These are phyloP conservation scores for Himalopsyche phryganea DNA, from an alignment of 1,140 invertebrate species.

Conservation along the genomic window DNA sequence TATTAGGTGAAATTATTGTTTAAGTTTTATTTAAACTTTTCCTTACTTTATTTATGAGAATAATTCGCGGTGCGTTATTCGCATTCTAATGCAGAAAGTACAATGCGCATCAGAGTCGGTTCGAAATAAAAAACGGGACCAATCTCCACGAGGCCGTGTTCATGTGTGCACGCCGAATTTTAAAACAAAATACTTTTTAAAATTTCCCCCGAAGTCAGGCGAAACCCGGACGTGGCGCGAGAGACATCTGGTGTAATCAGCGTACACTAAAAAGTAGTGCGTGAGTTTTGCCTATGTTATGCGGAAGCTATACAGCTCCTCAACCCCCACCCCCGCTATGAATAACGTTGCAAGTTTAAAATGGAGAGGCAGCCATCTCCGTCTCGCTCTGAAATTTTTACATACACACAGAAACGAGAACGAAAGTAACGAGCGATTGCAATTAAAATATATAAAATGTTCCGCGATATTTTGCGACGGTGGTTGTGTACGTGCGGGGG, in stretches of 20 bases:
- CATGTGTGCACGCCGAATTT: neutral
- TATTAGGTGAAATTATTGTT: too few relatives aligned
- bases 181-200: constrained; percentile 14
- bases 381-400: constrained; percentile 30
- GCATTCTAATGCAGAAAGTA: neutral
- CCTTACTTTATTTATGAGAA: too few relatives aligned
- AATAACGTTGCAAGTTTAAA: constrained; percentile 34
- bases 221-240: constrained; percentile 18
- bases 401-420: constrained; percentile 22
- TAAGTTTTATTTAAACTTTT: too few relatives aligned
- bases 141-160: constrained; percentile 6
- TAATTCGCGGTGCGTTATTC: neutral
- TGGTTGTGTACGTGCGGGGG: constrained; percentile 10
- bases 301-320: constrained; percentile 19
- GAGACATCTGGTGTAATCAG: constrained; percentile 34
- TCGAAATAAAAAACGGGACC: neutral
- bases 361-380: constrained; percentile 22
- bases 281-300: constrained; percentile 26
- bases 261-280: constrained; percentile 35
- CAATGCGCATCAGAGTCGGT: neutral
- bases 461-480: constrained; percentile 21
- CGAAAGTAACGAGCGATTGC: constrained; percentile 20
- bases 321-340: constrained; percentile 26
- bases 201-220: constrained; percentile 8
- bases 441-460: constrained; percentile 36